phyloP scores from a whole-genome alignment of 2,888 invertebrate genomes.

The Eristalinus sepulchralis region DNA sequence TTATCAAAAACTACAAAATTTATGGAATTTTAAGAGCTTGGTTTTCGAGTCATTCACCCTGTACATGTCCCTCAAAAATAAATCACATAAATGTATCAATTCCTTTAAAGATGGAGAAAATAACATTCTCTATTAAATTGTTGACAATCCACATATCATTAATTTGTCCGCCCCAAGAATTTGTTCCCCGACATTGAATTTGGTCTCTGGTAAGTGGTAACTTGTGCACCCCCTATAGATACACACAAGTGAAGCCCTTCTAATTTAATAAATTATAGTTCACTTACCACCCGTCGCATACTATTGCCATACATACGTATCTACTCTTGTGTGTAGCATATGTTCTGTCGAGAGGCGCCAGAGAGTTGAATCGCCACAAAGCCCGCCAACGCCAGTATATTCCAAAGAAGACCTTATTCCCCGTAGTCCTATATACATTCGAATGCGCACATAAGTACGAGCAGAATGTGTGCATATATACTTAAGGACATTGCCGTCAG shows the following conservation, averaged over 20 bases:
- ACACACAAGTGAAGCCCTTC: not conserved
- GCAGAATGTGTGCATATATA: conserved; percentile 2
- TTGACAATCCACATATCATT: not conserved
- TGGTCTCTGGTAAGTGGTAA: not conserved
- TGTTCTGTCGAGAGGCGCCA: not conserved
- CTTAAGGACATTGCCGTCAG: conserved; percentile 13
- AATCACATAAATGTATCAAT: too few relatives aligned
- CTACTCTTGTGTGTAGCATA: not conserved
- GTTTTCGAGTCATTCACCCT: too few relatives aligned
- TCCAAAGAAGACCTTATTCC: not conserved
- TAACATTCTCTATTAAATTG: not conserved
- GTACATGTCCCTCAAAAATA: too few relatives aligned
- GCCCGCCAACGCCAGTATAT: not conserved
- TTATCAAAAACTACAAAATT: too few relatives aligned
- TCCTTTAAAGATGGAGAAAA: too few relatives aligned
- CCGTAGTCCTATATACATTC: not conserved
- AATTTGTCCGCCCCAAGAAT: not conserved
- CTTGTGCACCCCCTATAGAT: not conserved
- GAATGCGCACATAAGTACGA: not conserved
- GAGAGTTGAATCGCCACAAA: not conserved
- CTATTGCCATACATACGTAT: not conserved
- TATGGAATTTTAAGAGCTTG: too few relatives aligned
- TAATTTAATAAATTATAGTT: not conserved
- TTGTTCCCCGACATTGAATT: not conserved
- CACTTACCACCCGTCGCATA: not conserved